Percentiles rank a stretch among this genome's conserved stretches.
Evolutionary conservation across 2,797 vertebrate genomes (phyloP).

Genomic region (Leucoraja ocellata): DNA sequence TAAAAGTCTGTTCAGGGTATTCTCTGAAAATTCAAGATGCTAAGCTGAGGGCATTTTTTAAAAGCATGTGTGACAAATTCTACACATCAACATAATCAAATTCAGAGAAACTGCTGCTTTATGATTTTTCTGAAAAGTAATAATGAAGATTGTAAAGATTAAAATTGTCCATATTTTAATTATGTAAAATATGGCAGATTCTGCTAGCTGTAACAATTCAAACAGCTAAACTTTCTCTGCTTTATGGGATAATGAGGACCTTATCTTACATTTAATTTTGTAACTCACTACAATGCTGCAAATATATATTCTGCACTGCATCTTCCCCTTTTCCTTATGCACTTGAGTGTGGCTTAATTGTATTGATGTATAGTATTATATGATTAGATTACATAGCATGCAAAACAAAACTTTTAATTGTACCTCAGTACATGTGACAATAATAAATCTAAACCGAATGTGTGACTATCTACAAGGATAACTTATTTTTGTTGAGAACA

Average conservation of each 20-base stretch:
- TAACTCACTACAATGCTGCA: not conserved
- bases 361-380: too few relatives aligned
- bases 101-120: not conserved
- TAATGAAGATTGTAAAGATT: not conserved
- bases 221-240: not conserved
- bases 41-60: constrained; percentile 21
- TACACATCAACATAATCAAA: constrained; percentile 10
- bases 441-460: too few relatives aligned
- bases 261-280: not conserved
- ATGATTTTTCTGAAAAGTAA: not conserved
- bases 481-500: not conserved
- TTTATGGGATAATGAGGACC: not conserved
- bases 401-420: too few relatives aligned
- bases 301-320: too few relatives aligned
- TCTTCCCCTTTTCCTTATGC: too few relatives aligned
- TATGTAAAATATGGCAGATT: not conserved
- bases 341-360: too few relatives aligned
- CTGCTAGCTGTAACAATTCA: not conserved
- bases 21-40: not conserved
- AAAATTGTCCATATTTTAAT: not conserved
- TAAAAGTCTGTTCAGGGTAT: not conserved
- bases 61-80: constrained; percentile 37
- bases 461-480: not conserved
- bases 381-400: too few relatives aligned
- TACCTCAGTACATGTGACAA: too few relatives aligned